A percentile compares a stretch with the other conserved stretches of the same genome.
phyloP scores from a whole-genome alignment of 2,113 vertebrate genomes.

The Mormoops blainvillei region DNA sequence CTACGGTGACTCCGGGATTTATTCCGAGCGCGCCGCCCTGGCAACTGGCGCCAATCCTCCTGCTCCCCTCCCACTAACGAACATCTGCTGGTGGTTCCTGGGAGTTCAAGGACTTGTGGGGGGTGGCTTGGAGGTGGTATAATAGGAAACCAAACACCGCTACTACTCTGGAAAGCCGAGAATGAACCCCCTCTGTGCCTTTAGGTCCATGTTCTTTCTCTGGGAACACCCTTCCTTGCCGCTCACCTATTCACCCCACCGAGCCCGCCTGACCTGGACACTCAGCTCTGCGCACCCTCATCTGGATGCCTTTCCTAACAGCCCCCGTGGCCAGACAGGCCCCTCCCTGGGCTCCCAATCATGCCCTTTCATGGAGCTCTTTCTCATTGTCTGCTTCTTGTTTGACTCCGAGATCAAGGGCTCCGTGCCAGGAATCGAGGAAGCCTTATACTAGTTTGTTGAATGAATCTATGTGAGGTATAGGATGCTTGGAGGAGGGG shows the following conservation, averaged over 20 bases:
- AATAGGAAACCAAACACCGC: neutral
- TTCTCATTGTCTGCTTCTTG: fast-evolving
- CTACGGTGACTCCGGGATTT: slow-evolving; percentile 64
- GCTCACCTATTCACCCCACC: neutral
- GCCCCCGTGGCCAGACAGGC: neutral
- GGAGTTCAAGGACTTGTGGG: slow-evolving; percentile 77
- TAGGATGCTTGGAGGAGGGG: neutral
- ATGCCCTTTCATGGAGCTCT: neutral
- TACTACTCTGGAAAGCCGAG: fast-evolving
- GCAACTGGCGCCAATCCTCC: slow-evolving; percentile 72
- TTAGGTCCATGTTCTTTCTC: neutral
- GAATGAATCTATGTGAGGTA: neutral
- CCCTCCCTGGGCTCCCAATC: neutral
- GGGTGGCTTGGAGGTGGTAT: neutral
- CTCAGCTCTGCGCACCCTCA: neutral
- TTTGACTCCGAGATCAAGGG: neutral
- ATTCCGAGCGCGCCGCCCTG: slow-evolving; percentile 63
- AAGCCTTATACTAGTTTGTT: neutral
- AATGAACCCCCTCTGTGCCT: neutral
- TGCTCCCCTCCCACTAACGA: slow-evolving; percentile 73
- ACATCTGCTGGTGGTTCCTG: slow-evolving; percentile 77
- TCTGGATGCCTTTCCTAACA: fast-evolving
- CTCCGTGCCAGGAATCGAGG: fast-evolving
- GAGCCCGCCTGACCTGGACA: fast-evolving
- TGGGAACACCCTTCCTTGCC: neutral